Conservation (phyloP, 2,888 invertebrate genomes). For the Anoplius nigerrimus region DNA sequence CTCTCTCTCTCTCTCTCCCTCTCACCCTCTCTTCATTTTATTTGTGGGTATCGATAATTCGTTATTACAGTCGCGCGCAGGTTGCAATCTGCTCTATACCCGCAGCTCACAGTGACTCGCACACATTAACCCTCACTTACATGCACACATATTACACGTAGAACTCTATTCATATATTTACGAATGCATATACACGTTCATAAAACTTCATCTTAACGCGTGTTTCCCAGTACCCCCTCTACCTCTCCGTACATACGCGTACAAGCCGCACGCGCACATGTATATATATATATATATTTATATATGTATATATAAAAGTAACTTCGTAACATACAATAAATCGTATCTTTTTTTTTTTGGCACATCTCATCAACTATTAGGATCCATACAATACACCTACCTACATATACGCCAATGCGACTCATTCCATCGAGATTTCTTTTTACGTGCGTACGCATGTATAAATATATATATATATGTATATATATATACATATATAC, state of each 20-base stretch:
- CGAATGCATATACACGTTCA: constrained; percentile 26
- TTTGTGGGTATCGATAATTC: background rate
- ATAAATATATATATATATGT: constrained; percentile 24
- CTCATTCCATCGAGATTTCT: constrained; percentile 35
- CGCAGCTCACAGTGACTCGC: constrained; percentile 8
- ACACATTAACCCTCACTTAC: constrained; percentile 6
- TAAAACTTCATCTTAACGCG: background rate
- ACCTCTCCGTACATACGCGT: constrained; percentile 19
- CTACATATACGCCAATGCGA: constrained; percentile 35
- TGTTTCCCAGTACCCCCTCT: constrained; percentile 15
- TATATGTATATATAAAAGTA: constrained; percentile 60
- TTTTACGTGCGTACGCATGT: constrained; percentile 35
- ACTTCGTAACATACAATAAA: constrained; percentile 59
- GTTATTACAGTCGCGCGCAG: background rate
- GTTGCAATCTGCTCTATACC: background rate
- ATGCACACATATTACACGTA: constrained; percentile 27
- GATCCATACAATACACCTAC: constrained; percentile 40
- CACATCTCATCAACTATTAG: constrained; percentile 61
- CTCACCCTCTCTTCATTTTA: too few relatives aligned
- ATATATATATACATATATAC: constrained; percentile 35
- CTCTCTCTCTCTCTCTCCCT: too few relatives aligned
- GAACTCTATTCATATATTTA: constrained; percentile 33
- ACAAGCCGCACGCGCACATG: constrained; percentile 5
- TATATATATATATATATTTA: constrained; percentile 34
- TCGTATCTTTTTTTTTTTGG: constrained; percentile 62